Base-by-base conservation (phyloP, 2,797 vertebrate species). In the Coreius guichenoti region DNA sequence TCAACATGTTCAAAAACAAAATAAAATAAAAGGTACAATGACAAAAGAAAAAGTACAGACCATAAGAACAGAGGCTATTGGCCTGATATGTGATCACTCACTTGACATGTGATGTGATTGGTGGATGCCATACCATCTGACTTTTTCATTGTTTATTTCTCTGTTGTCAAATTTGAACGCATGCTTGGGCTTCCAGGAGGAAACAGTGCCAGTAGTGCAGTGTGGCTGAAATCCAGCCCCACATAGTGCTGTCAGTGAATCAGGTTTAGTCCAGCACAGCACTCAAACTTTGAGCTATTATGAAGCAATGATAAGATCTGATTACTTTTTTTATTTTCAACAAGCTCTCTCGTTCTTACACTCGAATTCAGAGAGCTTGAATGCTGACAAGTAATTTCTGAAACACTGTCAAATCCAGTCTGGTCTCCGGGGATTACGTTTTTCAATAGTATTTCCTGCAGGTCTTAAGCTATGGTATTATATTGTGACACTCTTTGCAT, bases 171-270 rank as follows among this genome's bases (percentile, higher is more conserved):
- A 54, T 58, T 76, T 49, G 75, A 45, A 72, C 67, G 82, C 78
- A 51, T 82, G 80, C 88, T 80, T 76, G 72, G 75, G 31, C 65
- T 89, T 86, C 88, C 73, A 68, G 79, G 81, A 93, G 91, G 91
- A 92, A 93, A 92, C 91, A 90, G 91, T 90, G 85, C 91, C 93
- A 94, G 93, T 93, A 93, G 94, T 92, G 89, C 90, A 69, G 70
- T 91, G 91, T 92, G 92, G 91, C 91, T 92, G 86, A 93, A 94
- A 92, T 92, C 89, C 85, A 93, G 92, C 89, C 92, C 92, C 89
- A 93, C 91, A 94, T 93, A 92, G 91, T 92, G 91, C 43, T 61
- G 39, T 91, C 92, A 92, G 91, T 92, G 90, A 89, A 91, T 91
- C 88, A 91, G 91, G 91, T 92, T 92, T 91, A 87, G 90, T 92